Percentiles rank a stretch among this genome's conserved stretches.
phyloP scores from a whole-genome alignment of 2,113 vertebrate genomes.

The Sinocyclocheilus anophthalmus region DNA sequence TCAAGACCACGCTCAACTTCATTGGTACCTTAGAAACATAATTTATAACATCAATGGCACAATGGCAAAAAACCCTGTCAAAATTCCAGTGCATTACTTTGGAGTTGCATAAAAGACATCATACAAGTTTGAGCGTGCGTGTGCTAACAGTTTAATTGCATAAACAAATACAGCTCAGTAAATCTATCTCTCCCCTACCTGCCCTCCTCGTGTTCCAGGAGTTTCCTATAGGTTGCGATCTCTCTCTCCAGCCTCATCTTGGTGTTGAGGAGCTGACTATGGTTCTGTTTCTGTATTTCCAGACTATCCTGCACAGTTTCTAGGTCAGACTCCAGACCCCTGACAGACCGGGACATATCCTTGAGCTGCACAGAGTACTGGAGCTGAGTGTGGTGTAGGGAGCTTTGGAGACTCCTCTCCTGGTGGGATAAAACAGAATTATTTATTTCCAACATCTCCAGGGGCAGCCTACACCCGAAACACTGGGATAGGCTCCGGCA shows the following conservation, averaged over 20 bases:
- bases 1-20: not conserved
- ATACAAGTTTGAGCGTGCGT: not conserved
- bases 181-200: conserved; percentile 74
- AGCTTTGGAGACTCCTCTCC: conserved; percentile 90
- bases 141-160: not conserved
- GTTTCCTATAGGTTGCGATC: conserved; percentile 87
- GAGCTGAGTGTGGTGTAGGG: conserved; percentile 82
- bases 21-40: not conserved
- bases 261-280: conserved; percentile 89
- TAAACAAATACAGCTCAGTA: not conserved
- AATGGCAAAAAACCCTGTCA: not conserved
- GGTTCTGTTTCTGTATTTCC: conserved; percentile 86
- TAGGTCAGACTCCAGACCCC: conserved; percentile 85
- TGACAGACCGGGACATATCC: conserved; percentile 83
- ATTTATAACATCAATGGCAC: not conserved
- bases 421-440: conserved; percentile 60
- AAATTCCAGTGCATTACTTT: not conserved
- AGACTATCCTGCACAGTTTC: conserved; percentile 84
- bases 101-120: not conserved
- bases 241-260: conserved; percentile 95
- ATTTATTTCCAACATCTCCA: not conserved
- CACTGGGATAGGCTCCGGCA: not conserved
- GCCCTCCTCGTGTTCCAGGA: conserved; percentile 91
- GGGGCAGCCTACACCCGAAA: not conserved
- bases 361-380: conserved; percentile 87